Conservation (phyloP, 1,140 invertebrate genomes). For the Diplogasteroides magnus region DNA sequence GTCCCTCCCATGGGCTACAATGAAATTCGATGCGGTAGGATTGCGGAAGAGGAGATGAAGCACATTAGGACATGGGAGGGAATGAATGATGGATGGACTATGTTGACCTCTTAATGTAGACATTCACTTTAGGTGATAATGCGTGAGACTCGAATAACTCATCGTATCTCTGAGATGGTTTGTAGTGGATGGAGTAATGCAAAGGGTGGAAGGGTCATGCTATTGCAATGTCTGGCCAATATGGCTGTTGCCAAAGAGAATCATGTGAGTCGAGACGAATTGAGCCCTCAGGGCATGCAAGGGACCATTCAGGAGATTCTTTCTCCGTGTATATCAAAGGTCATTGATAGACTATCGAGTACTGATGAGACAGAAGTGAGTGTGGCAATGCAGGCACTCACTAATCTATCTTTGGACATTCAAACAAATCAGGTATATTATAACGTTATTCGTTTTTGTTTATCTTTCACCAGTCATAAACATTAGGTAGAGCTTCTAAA, state of each 20-base stretch:
- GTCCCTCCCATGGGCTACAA: constrained; percentile 1
- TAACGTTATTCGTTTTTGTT: background rate
- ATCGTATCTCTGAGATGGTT: constrained; percentile 38
- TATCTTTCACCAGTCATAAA: background rate
- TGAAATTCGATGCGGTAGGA: constrained; percentile 1
- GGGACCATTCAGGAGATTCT: constrained; percentile 32
- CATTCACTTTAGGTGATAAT: background rate
- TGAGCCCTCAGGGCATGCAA: too few species aligned
- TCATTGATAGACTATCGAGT: constrained; percentile 26
- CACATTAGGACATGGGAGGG: background rate
- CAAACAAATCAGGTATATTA: constrained; percentile 27
- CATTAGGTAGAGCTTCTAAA: background rate
- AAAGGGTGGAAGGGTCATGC: constrained; percentile 38
- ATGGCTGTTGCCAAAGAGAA: constrained; percentile 43
- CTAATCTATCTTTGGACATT: constrained; percentile 41
- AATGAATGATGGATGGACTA: background rate
- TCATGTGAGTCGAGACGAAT: constrained; percentile 15
- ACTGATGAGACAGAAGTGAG: constrained; percentile 42
- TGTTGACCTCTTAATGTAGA: background rate
- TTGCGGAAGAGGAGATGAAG: background rate
- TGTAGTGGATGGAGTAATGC: constrained; percentile 27
- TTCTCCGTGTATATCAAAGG: constrained; percentile 21
- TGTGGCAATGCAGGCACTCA: constrained; percentile 45
- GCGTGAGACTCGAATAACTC: constrained; percentile 35
- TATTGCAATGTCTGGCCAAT: constrained; percentile 45